Conservation (phyloP, 1,140 invertebrate genomes). For the Notospermus geniculatus region DNA sequence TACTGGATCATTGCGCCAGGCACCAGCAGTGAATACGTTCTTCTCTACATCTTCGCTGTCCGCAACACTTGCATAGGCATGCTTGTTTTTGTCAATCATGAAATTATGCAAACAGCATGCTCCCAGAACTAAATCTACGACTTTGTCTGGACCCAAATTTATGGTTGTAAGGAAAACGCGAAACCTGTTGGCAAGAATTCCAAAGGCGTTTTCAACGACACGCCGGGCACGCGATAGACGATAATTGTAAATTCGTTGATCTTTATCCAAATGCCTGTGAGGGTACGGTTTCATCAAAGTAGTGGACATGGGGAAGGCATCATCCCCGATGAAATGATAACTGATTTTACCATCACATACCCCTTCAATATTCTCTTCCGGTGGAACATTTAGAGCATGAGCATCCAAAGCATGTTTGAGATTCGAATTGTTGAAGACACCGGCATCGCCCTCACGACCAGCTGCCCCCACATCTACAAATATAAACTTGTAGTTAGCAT, state of each 20-base stretch:
- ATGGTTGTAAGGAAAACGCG: too few species aligned
- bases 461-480: slow-evolving; percentile 2
- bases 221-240: slow-evolving; percentile 27
- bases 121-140: not conserved
- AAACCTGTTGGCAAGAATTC: too few species aligned
- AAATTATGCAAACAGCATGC: slow-evolving; percentile 9
- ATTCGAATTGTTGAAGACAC: too few species aligned
- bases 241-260: slow-evolving; percentile 56
- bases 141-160: not conserved
- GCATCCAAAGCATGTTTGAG: not conserved
- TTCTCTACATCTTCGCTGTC: not conserved
- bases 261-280: slow-evolving; percentile 33
- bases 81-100: slow-evolving; percentile 5
- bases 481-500: slow-evolving; percentile 8
- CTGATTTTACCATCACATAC: slow-evolving; percentile 25
- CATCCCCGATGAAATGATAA: slow-evolving; percentile 56
- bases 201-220: too few species aligned
- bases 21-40: too few species aligned
- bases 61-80: not conserved
- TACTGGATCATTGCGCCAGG: too few species aligned
- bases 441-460: not conserved
- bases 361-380: not conserved
- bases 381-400: not conserved
- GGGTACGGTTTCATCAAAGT: slow-evolving; percentile 54
- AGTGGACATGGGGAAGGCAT: slow-evolving; percentile 52